Evolutionary conservation across 2,888 invertebrate genomes (phyloP), one percentile per base, ranked within the genome.

Genomic region (Crepidodera aurea): DNA sequence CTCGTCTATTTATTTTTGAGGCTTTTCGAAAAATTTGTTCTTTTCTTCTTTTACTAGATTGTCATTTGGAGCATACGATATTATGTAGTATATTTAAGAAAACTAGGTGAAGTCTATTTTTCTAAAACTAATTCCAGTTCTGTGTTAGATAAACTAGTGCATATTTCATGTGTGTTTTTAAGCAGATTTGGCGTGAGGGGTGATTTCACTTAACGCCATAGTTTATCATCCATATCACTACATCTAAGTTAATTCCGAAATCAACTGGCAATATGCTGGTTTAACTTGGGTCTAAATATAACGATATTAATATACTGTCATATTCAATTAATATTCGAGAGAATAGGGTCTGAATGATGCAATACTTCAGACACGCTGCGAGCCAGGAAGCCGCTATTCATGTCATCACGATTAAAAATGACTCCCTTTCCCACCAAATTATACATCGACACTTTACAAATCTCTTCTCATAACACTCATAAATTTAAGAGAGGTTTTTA

Each of bases 381-480:
- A 73, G 72, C 71, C 76, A 75, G 77, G 75, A 77, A 76, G 75
- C 74, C 73, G 73, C 78, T 74, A 79, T 80, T 79, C 79, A 78
- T 73, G 79, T 77, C 79, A 78, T 75, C 77, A 69, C 73, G 74
- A 77, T 79, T 80, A 80, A 81, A 81, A 81, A 81, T 80, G 79
- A 79, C 74, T 75, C 75, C 71, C 73, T 77, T 77, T 77, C 77
- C 73, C 71, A 73, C 75, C 75, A 75, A 78, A 78, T 79, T 79
- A 78, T 78, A 74, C 79, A 79, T 78, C 79, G 80, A 80, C 80
- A 79, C 75, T 79, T 80, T 77, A 81, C 79, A 80, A 81, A 81
- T 81, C 76, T 75, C 75, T 66, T 62, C 64, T 69, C 69, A 67
- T 65, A 70, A 69, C 62, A 66, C 60, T 61, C 70, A 71, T 71